Conservation (phyloP, 2,113 vertebrate species). For the Cyanistes caeruleus region DNA sequence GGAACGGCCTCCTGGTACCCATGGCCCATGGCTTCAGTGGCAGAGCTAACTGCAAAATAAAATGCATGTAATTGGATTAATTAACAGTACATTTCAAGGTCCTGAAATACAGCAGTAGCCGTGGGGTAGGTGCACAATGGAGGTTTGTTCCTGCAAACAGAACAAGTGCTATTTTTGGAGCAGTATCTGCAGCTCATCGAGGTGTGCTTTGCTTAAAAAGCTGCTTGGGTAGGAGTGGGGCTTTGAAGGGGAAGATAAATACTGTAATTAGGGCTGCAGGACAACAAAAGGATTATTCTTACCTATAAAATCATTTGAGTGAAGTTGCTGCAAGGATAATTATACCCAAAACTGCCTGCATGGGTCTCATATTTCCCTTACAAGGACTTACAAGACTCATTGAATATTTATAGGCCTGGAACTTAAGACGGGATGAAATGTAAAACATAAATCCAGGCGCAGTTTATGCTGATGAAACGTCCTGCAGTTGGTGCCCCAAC, state of each 20-base stretch:
- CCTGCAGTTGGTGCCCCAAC: neutral
- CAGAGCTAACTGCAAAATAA: slow-evolving; percentile 2
- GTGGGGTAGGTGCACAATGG: neutral
- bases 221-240: neutral
- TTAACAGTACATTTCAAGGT: slow-evolving; percentile 19
- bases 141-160: neutral
- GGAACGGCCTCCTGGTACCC: neutral
- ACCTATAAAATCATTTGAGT: slow-evolving; percentile 16
- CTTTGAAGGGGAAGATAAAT: slow-evolving; percentile 28
- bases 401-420: slow-evolving; percentile 49
- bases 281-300: slow-evolving; percentile 52
- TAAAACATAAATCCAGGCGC: neutral
- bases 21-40: neutral
- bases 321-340: slow-evolving; percentile 33
- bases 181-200: neutral
- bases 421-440: neutral
- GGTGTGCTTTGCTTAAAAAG: neutral
- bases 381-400: slow-evolving; percentile 13
- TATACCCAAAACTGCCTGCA: slow-evolving; percentile 14
- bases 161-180: slow-evolving; percentile 13
- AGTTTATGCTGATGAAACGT: neutral
- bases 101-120: neutral
- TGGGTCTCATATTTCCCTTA: slow-evolving; percentile 33
- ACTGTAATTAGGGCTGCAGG: slow-evolving; percentile 9
- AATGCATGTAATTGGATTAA: slow-evolving; percentile 16